phyloP scores from a whole-genome alignment of 2,113 vertebrate species.

The Globicephala melas region DNA sequence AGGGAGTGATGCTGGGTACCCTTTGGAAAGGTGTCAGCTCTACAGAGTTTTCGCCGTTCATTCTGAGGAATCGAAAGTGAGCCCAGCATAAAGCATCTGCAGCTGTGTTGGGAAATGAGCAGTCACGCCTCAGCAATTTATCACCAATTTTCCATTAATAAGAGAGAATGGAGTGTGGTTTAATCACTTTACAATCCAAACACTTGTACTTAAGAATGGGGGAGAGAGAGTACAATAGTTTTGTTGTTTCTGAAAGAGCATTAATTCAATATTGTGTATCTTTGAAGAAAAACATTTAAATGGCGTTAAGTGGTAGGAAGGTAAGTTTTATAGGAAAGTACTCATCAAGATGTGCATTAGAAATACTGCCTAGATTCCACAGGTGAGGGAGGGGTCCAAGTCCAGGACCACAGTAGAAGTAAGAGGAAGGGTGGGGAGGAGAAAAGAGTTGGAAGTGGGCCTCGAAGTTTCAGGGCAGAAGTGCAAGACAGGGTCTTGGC shows the following conservation, averaged over 20 bases:
- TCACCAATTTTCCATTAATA: constrained; percentile 86
- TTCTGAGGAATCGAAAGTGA: constrained; percentile 71
- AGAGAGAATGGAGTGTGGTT: constrained; percentile 80
- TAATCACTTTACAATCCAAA: constrained; percentile 80
- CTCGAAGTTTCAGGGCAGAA: not conserved
- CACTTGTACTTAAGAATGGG: constrained; percentile 67
- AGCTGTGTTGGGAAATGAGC: constrained; percentile 82
- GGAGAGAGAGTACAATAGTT: constrained; percentile 73
- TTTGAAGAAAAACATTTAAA: constrained; percentile 70
- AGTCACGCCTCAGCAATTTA: constrained; percentile 84
- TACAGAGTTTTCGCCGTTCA: constrained; percentile 50
- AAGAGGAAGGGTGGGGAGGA: not conserved
- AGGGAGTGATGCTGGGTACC: constrained; percentile 18
- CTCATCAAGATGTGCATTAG: constrained; percentile 8
- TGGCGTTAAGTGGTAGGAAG: constrained; percentile 44
- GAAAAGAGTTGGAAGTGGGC: not conserved
- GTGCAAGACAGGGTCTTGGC: not conserved
- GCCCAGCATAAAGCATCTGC: constrained; percentile 79
- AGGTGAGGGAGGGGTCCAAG: not conserved
- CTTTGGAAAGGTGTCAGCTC: constrained; percentile 15
- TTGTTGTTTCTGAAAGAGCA: constrained; percentile 68
- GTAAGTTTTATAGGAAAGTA: constrained; percentile 35
- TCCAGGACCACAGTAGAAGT: not conserved
- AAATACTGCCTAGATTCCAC: not conserved
- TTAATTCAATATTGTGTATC: constrained; percentile 74